Conservation (phyloP, 2,888 invertebrate species). For the Stenoptilia bipunctidactyla region DNA sequence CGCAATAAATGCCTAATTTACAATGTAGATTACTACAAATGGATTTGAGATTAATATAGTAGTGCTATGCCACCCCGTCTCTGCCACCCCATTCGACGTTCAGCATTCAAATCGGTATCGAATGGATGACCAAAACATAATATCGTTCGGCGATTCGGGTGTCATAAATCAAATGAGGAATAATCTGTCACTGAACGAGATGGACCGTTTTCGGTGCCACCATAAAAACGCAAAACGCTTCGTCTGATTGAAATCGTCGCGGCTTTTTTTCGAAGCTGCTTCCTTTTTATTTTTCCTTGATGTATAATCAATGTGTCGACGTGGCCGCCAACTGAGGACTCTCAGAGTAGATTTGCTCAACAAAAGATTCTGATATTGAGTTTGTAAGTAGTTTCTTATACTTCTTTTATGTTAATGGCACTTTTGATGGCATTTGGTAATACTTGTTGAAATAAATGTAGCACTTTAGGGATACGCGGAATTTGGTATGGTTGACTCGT, state of each 20-base stretch:
- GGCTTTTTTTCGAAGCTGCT: constrained; percentile 59
- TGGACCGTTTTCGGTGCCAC: constrained; percentile 59
- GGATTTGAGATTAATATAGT: constrained; percentile 71
- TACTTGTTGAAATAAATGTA: constrained; percentile 54
- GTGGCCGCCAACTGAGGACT: constrained; percentile 57
- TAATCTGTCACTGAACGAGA: constrained; percentile 71
- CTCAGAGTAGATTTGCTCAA: constrained; percentile 62
- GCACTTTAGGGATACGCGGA: constrained; percentile 26
- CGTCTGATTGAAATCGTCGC: constrained; percentile 69
- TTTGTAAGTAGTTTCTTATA: constrained; percentile 65
- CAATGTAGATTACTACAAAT: constrained; percentile 64
- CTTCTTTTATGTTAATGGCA: constrained; percentile 64
- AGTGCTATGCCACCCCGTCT: constrained; percentile 60
- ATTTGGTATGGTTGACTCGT: not conserved
- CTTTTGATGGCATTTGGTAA: constrained; percentile 53
- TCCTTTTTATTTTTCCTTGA: constrained; percentile 65
- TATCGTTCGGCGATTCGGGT: constrained; percentile 68
- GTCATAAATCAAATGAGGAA: constrained; percentile 73
- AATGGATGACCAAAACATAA: constrained; percentile 73
- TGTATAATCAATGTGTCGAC: constrained; percentile 71
- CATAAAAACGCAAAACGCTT: constrained; percentile 71
- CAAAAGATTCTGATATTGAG: constrained; percentile 69
- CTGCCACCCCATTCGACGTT: constrained; percentile 64
- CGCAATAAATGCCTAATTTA: constrained; percentile 39
- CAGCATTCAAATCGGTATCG: constrained; percentile 72